A percentile compares a stretch with the other conserved stretches of the same genome.
Conservation (phyloP, 2,113 vertebrate genomes). For the Thermophis baileyi region DNA sequence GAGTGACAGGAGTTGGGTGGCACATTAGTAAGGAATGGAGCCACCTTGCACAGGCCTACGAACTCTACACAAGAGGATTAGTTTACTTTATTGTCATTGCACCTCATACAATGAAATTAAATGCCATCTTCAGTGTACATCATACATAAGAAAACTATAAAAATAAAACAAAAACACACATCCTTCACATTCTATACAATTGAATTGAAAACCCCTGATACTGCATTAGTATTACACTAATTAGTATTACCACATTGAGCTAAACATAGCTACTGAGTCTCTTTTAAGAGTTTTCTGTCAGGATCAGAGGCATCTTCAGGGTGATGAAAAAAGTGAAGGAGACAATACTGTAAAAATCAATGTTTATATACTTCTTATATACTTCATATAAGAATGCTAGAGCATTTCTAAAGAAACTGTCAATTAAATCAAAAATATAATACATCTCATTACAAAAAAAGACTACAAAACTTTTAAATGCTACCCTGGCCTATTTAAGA, state of each 20-base stretch:
- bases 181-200: too few species aligned
- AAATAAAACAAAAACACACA: too few species aligned
- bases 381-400: not conserved
- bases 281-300: not conserved
- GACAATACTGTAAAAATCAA: not conserved
- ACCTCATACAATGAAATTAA: too few species aligned
- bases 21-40: not conserved
- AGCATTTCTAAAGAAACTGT: not conserved
- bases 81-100: too few species aligned
- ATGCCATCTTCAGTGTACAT: too few species aligned
- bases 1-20: not conserved
- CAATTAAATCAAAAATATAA: not conserved
- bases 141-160: too few species aligned
- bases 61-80: not conserved
- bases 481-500: not conserved
- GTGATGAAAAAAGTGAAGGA: not conserved
- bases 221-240: too few species aligned
- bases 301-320: not conserved
- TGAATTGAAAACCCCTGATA: too few species aligned
- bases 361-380: not conserved
- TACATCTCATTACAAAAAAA: not conserved
- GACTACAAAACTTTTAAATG: not conserved
- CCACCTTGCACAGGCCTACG: not conserved
- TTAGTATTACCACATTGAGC: not conserved
- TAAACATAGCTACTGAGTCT: not conserved